A percentile compares a stretch with the other conserved stretches of the same genome.
phyloP scores from a whole-genome alignment of 2,797 vertebrate genomes.

The Malacoctenus gilli region DNA sequence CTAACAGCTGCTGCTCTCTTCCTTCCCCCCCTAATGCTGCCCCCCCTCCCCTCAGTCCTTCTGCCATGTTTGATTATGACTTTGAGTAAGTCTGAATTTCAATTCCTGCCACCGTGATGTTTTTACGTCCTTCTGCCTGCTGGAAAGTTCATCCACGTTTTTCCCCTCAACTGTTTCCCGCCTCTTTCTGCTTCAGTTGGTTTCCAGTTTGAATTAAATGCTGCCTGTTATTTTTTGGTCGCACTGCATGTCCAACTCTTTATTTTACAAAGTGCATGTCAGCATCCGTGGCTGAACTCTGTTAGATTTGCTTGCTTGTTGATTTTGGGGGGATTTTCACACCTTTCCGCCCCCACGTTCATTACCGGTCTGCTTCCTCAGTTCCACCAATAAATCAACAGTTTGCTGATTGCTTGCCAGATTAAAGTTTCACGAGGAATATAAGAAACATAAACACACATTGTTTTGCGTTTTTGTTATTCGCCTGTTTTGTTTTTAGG shows the following conservation, averaged over 20 bases:
- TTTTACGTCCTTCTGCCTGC: conserved; percentile 50
- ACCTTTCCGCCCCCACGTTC: conserved; percentile 26
- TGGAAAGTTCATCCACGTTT: conserved; percentile 36
- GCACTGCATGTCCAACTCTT: conserved; percentile 61
- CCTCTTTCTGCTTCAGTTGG: conserved; percentile 27
- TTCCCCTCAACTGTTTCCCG: conserved; percentile 34
- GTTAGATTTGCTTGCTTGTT: conserved; percentile 39
- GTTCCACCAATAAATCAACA: conserved; percentile 10
- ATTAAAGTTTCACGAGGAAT: conserved; percentile 38
- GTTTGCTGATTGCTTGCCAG: conserved; percentile 36
- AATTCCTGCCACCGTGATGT: conserved; percentile 87
- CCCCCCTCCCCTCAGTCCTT: conserved; percentile 91
- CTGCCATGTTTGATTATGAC: conserved; percentile 99
- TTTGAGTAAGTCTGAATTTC: conserved; percentile 99
- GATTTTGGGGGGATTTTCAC: conserved; percentile 15
- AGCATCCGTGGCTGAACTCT: conserved; percentile 27
- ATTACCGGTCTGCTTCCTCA: conserved; percentile 35
- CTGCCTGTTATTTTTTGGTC: conserved; percentile 29
- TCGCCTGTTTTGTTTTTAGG: conserved; percentile 42
- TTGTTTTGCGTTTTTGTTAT: conserved; percentile 49
- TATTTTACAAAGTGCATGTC: conserved; percentile 28
- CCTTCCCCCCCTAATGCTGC: conserved; percentile 92
- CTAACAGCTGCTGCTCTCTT: conserved; percentile 98
- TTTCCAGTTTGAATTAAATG: conserved; percentile 32
- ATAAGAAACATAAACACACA: conserved; percentile 36